Base-by-base conservation (phyloP, 2,797 vertebrate species). In the Neosalanx taihuensis region DNA sequence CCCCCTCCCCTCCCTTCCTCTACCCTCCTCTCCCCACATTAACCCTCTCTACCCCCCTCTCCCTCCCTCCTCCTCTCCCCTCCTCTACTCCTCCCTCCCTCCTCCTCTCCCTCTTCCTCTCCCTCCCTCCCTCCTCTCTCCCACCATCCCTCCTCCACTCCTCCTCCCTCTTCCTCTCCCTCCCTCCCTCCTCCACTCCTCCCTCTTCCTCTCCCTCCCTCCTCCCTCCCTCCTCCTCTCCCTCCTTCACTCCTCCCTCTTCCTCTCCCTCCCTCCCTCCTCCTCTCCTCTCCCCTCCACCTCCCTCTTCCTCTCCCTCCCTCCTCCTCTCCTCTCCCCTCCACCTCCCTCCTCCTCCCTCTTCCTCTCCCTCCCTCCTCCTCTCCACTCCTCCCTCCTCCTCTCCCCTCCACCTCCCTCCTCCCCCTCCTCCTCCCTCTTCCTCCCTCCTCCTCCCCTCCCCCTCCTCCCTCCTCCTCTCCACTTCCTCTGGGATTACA, bases 401-500 rank as follows among this genome's bases (percentile, higher is more conserved):
- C 29, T 63, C 12, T 0, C 33, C 23, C 62, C 75, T 41, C 75
- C 33, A 60, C 56, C 26, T 26, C 20, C 64, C 6, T 31, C 20
- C 17, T 5, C 33, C 33, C 63, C 69, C 76, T 79, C 65, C 65
- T 72, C 69, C 63, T 20, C 18, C 17, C 76, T 78, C 62, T 65
- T 73, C 66, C 23, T 17, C 13, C 1, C 10, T 15, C 41, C 65
- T 17, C n/a, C 67, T 71, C 64, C 29, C 1, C 30, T 4, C 4
- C 1, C 9, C 26, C 66, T 29, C 20, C 15, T 29, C 69, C 35
- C 9, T 35, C 0, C 58, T 61, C 18, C 68, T 57, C 17, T n/a
- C 18, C 6, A 51, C 49, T 30, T 71, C 33, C 69, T 71, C 79
- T 86, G 75, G 81, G 84, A 86, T 86, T 76, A 79, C 64, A 74